Evolutionary conservation across 2,797 vertebrate genomes (phyloP), one percentile per base, ranked within the genome.

Genomic region (Siniperca scherzeri): DNA sequence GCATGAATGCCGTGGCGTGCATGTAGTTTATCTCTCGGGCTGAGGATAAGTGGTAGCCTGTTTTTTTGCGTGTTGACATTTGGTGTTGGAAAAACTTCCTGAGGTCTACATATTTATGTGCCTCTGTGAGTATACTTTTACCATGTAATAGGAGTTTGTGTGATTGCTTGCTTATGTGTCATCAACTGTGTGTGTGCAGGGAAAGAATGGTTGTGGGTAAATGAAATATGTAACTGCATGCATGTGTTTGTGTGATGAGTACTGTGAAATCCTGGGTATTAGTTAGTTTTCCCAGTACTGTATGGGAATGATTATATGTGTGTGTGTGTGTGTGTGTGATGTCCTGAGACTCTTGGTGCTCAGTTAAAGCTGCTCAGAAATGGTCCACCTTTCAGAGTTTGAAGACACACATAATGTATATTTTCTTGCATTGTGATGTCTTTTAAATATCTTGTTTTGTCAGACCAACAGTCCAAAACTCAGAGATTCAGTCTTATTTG

Each of bases 91-190:
- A 91, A 93, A 91, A 88, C 86, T 87, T 93, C 89, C 91, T 88
- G 90, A 91, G 91, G 89, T 93, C 88, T 88, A 88, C 91, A 89
- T 93, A 90, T 93, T 93, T 93, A 74, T 90, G 86, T 88, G 91
- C 88, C 86, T 92, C 82, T 95, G 93, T 93, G 93, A 93, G 94
- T 93, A 92, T 91, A 94, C 91, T 90, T 92, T 93, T 92, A 92
- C 91, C 89, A 91, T 94, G 88, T 94, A 90, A 91, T 90, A 83
- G 82, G 84, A 88, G 84, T 89, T 85, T 88, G 86, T 84, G 89
- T 91, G 90, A 91, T 92, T 93, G 91, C 91, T 88, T 92, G 85
- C 87, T 87, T 90, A 84, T 92, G 89, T 88, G 89, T 90, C 87
- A 86, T 81, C 6, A 42, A 69, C 78, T 84, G 77, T 72, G 73